Percentiles rank a stretch among this genome's conserved stretches.
Evolutionary conservation across 2,113 vertebrate genomes (phyloP).

Genomic region (Forbesichthys papilliferus): DNA sequence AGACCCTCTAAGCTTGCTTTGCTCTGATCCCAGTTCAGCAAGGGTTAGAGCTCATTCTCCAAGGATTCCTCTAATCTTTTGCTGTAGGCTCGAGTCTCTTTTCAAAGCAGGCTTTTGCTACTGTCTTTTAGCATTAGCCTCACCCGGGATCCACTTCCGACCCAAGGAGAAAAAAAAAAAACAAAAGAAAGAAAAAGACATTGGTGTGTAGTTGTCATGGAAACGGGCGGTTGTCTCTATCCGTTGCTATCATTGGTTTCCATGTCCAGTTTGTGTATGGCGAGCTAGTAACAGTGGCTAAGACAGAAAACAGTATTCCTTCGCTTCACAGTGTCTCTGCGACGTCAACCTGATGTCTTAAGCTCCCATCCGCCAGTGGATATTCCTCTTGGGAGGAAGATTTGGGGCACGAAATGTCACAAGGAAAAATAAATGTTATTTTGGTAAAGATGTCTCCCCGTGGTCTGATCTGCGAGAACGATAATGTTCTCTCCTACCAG

Average conservation of each 20-base stretch:
- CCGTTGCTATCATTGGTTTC: no score
- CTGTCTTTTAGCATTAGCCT: slow-evolving; percentile 48
- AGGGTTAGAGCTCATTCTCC: slow-evolving; percentile 58
- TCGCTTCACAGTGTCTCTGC: slow-evolving; percentile 47
- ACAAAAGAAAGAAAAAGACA: slow-evolving; percentile 23
- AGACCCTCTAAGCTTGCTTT: slow-evolving; percentile 48
- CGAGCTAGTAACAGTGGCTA: slow-evolving; percentile 42
- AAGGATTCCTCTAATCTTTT: slow-evolving; percentile 47
- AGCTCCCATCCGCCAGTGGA: slow-evolving; percentile 5
- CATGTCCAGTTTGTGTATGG: slow-evolving; percentile 12
- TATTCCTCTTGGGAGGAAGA: slow-evolving; percentile 9
- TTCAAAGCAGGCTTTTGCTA: slow-evolving; percentile 50
- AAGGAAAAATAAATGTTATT: slow-evolving; percentile 41
- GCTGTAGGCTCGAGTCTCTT: slow-evolving; percentile 46
- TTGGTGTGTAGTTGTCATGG: slow-evolving; percentile 30
- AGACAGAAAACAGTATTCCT: slow-evolving; percentile 29
- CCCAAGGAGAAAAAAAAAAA: slow-evolving; percentile 28
- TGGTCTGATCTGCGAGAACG: slow-evolving; percentile 16
- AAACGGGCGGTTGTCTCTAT: slow-evolving; percentile 32
- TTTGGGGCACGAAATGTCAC: slow-evolving; percentile 25
- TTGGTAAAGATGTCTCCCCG: slow-evolving; percentile 20
- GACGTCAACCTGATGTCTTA: slow-evolving; percentile 31
- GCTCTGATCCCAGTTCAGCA: slow-evolving; percentile 66
- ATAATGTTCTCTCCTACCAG: slow-evolving; percentile 26
- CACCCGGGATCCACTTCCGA: slow-evolving; percentile 30